These are phyloP conservation scores for Gasterosteus nipponicus DNA, from an alignment of 2,113 vertebrate species.

Conservation along the genomic window DNA sequence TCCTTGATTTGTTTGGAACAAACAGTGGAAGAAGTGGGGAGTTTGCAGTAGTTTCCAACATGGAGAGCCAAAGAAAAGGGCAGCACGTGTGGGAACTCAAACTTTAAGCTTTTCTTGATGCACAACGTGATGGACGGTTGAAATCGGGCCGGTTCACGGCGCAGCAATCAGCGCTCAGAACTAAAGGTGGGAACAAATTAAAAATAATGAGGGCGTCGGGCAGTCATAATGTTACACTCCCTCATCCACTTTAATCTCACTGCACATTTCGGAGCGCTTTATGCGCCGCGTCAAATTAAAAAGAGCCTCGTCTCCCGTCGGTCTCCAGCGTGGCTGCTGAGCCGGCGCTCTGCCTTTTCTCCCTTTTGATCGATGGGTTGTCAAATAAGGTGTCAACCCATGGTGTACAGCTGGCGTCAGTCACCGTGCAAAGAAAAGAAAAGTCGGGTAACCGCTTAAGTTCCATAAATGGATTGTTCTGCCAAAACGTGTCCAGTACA, in stretches of 20 bases:
- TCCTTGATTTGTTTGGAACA: constrained; percentile 14
- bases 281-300: constrained; percentile 32
- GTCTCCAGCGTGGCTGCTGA: constrained; percentile 13
- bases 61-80: neutral
- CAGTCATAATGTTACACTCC: constrained; percentile 31
- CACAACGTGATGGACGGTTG: neutral
- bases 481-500: constrained; percentile 10
- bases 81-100: neutral
- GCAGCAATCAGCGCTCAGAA: neutral
- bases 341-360: neutral
- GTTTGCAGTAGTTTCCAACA: neutral
- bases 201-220: constrained; percentile 41
- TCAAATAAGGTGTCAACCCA: constrained; percentile 43
- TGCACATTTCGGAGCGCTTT: neutral
- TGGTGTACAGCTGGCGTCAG: constrained; percentile 39
- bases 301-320: constrained; percentile 2
- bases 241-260: constrained; percentile 38
- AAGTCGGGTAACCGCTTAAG: neutral
- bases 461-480: constrained; percentile 14
- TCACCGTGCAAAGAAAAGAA: constrained; percentile 15
- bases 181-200: constrained; percentile 33
- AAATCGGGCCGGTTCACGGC: neutral
- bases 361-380: constrained; percentile 49
- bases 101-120: neutral
- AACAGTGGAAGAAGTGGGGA: neutral